Evolutionary conservation across 1,140 invertebrate genomes (phyloP).

Genomic region (Polypedilum pembai): DNA sequence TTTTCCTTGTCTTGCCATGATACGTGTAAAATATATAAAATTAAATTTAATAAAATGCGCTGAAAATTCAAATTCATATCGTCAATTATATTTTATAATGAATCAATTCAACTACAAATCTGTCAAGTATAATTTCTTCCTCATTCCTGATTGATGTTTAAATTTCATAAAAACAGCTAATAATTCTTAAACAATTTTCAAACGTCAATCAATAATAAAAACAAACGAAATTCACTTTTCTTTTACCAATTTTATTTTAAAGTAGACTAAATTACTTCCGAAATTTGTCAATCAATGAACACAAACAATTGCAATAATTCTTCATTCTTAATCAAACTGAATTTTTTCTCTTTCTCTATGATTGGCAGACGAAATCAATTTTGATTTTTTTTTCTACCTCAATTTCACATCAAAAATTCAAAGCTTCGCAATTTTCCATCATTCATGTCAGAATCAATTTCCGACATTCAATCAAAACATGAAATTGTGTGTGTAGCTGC

Average conservation of each 20-base stretch:
- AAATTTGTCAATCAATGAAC: not conserved
- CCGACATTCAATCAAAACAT: not conserved
- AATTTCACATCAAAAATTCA: conserved; percentile 18
- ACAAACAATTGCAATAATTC: not conserved
- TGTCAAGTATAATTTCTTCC: no score
- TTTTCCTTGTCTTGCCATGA: no score
- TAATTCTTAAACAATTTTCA: not conserved
- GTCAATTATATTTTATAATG: no score
- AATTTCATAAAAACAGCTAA: not conserved
- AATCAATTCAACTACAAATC: no score
- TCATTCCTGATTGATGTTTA: not conserved
- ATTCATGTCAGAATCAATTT: conserved; percentile 18
- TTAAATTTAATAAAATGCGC: no score
- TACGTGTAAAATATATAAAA: no score
- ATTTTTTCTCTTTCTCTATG: not conserved
- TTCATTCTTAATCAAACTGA: not conserved
- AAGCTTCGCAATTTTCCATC: not conserved
- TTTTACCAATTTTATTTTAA: not conserved
- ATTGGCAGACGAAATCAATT: not conserved
- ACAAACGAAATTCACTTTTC: not conserved
- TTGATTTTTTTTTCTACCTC: not conserved
- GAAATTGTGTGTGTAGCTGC: not conserved
- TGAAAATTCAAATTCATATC: no score
- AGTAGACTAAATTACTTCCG: not conserved
- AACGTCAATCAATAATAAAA: conserved; percentile 18